A percentile compares a stretch with the other conserved stretches of the same genome.
Conservation (phyloP, 1,140 invertebrate genomes). For the Drosophila sp. region DNA sequence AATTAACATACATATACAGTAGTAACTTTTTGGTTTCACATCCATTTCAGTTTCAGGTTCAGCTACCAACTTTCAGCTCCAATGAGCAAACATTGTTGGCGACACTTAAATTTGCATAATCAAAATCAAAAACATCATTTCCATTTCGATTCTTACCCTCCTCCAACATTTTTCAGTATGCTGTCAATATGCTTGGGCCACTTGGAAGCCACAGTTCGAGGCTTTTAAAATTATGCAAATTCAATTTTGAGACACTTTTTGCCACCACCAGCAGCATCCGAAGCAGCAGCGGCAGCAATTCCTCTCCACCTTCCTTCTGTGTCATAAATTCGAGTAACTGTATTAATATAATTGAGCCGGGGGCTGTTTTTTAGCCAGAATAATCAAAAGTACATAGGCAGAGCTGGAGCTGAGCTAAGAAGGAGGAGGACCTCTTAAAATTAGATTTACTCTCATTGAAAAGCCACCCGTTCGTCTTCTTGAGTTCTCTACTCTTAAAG, state of each 20-base stretch:
- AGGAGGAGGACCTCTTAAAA: conserved; percentile 57
- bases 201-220: conserved; percentile 71
- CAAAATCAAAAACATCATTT: conserved; percentile 82
- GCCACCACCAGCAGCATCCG: background rate
- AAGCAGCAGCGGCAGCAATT: background rate
- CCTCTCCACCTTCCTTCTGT: conserved; percentile 21
- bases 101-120: conserved; percentile 82
- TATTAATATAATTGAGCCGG: conserved; percentile 78
- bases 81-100: conserved; percentile 74
- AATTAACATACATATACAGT: conserved; percentile 52
- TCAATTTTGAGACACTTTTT: conserved; percentile 77
- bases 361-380: conserved; percentile 29
- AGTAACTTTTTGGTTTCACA: background rate
- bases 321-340: conserved; percentile 79
- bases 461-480: conserved; percentile 3
- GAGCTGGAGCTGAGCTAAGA: background rate
- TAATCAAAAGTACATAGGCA: background rate
- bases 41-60: conserved; percentile 17
- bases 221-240: conserved; percentile 82
- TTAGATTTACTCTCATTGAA: conserved; percentile 63
- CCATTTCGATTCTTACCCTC: conserved; percentile 44
- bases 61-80: conserved; percentile 58
- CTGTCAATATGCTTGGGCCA: conserved; percentile 73
- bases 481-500: too few species aligned
- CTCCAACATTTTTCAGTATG: background rate